Base-by-base conservation (phyloP, 1,140 invertebrate genomes). In the Psix sp. region DNA sequence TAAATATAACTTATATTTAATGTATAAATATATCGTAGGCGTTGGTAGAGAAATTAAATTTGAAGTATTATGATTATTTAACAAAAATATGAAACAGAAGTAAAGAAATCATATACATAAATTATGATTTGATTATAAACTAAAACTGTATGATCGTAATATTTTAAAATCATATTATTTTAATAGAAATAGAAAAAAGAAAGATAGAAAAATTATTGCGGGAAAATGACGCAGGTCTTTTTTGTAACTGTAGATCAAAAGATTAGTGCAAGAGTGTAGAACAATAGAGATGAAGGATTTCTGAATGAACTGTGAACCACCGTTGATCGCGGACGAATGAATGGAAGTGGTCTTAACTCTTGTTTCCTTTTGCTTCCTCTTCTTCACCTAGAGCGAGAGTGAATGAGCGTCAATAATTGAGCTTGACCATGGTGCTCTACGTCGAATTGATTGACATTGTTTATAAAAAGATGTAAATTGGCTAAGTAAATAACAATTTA, bases 291-390 rank as follows among this genome's bases (percentile, higher is more conserved):
- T 51, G 59, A 67, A 45, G 77, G 73, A 77, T 63, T 76, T 66
- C 57, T 79, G 77, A 79, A 80, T 79, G 79, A 77, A 72, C 70
- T 76, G 59, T 74, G 71, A 79, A 77, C 74, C 67, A 73, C 65
- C 74, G 62, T 74, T 74, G 72, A 68, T 75, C 57, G 57, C 54
- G 56, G 46, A 74, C 67, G 77, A 74, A 78, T 78, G 78, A 78
- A 77, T 77, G 79, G 62, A 73, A 66, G 66, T 62, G 51, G 51
- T 72, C 63, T 72, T 54, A 57, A 56, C 76, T 70, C 60, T 76
- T 42, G 71, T 78, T 76, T 76, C 66, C 70, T 46, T 77, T 59
- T 56, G 40, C 72, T 72, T 74, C 72, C 70, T 77, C 75, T 78
- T 73, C 70, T 67, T 72, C 56, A 74, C 65, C 51, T 73, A 71